Conservation (phyloP, 2,888 invertebrate genomes). For the Ectropis crepuscularia region DNA sequence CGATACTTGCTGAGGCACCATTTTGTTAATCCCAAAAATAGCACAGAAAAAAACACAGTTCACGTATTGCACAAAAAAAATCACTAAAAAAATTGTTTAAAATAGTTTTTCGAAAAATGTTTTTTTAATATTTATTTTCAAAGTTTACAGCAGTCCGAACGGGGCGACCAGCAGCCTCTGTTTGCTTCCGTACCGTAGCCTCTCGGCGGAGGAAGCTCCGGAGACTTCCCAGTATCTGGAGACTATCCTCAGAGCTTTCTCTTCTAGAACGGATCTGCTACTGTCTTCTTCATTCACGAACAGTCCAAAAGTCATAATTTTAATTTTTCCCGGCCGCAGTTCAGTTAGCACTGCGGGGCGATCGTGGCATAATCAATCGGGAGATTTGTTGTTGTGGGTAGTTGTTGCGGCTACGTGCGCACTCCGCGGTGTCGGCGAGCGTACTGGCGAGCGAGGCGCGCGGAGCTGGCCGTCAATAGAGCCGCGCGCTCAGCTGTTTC, state of each 20-base stretch:
- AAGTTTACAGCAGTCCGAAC: constrained; percentile 71
- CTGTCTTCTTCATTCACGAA: constrained; percentile 76
- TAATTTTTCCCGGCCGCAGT: constrained; percentile 75
- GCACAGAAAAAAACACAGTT: constrained; percentile 75
- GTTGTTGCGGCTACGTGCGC: constrained; percentile 73
- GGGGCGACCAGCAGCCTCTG: constrained; percentile 64
- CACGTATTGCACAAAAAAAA: constrained; percentile 77
- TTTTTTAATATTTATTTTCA: constrained; percentile 35
- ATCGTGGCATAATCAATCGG: constrained; percentile 75
- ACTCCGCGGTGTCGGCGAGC: constrained; percentile 79
- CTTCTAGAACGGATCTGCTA: constrained; percentile 78
- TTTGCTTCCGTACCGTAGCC: constrained; percentile 72
- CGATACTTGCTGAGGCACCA: constrained; percentile 91
- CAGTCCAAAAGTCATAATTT: constrained; percentile 84
- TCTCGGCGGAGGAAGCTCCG: constrained; percentile 72
- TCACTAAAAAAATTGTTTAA: constrained; percentile 58
- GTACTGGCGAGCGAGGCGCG: constrained; percentile 79
- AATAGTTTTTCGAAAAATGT: constrained; percentile 33
- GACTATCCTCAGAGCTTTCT: constrained; percentile 80
- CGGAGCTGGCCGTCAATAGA: constrained; percentile 84
- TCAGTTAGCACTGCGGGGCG: constrained; percentile 78
- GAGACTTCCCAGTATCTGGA: constrained; percentile 81
- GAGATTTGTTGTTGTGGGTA: constrained; percentile 50
- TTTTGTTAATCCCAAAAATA: constrained; percentile 77
- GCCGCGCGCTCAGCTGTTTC: constrained; percentile 85